phyloP scores from a whole-genome alignment of 2,113 vertebrate species.

The Phycodurus eques region DNA sequence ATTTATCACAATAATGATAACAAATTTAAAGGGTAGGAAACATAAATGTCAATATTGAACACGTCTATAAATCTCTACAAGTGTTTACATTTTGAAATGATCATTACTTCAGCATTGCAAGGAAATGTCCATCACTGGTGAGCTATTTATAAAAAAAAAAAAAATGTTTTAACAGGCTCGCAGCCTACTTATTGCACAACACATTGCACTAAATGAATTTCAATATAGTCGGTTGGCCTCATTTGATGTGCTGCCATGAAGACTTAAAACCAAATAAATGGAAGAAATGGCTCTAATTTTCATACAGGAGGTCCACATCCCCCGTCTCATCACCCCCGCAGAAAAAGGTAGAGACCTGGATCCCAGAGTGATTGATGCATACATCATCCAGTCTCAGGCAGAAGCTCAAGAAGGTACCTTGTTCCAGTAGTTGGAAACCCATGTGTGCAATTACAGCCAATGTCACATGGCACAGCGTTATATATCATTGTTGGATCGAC shows the following conservation, averaged over 20 bases:
- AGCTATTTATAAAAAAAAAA: too few relatives aligned
- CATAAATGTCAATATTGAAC: too few relatives aligned
- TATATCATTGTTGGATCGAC: not conserved
- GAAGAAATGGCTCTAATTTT: not conserved
- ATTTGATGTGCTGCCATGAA: not conserved
- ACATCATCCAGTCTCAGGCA: conserved; percentile 91
- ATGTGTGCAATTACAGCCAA: not conserved
- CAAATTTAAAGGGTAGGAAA: too few relatives aligned
- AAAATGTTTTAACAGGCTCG: too few relatives aligned
- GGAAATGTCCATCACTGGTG: too few relatives aligned
- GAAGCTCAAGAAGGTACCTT: conserved; percentile 94
- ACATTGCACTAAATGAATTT: too few relatives aligned
- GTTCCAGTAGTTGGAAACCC: not conserved
- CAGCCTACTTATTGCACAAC: too few relatives aligned
- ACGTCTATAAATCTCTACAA: too few relatives aligned
- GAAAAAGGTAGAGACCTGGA: conserved; percentile 95
- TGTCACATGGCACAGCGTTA: not conserved
- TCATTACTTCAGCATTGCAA: too few relatives aligned
- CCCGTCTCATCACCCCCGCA: conserved; percentile 88
- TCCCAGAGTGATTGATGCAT: conserved; percentile 86
- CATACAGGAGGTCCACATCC: conserved; percentile 84
- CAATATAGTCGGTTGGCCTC: too few relatives aligned
- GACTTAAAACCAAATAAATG: not conserved
- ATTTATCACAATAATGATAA: too few relatives aligned
- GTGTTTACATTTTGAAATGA: too few relatives aligned